Base-by-base conservation (phyloP, 2,113 vertebrate genomes). In the Callipepla californica region DNA sequence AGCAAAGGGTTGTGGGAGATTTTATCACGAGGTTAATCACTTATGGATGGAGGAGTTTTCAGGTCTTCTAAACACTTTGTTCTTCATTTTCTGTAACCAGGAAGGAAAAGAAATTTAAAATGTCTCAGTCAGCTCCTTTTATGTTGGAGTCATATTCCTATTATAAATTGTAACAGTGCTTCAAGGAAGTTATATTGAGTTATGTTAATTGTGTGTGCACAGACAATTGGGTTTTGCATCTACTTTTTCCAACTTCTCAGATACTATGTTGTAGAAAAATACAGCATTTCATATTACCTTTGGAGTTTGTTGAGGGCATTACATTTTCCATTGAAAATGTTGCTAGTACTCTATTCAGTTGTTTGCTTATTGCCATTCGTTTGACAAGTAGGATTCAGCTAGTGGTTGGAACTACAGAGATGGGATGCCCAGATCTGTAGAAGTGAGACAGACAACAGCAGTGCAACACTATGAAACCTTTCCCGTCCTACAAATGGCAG, bases 51-150 rank as follows among this genome's bases (percentile, higher is more conserved):
- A 73, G 55, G 38, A 80, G 4, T 50, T 93, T 92, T 87, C 78
- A 77, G 55, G 50, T 85, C 67, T 91, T 93, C 79, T 80, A 23
- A 23, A 62, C 36, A 85, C 63, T 69, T 87, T 50, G n/a, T 20
- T 62, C 68, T 55, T 86, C 6, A 12, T 68, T 86, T 92, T 92
- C 58, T 45, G 40, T 68, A 79, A 89, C 36, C n/a, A 58, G 25
- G 36, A 70, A 59, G 38, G 47, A 94, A 81, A 1, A 72, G 22
- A 28, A 92, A 86, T 86, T 86, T 17, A 58, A 61, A 79, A 83
- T 42, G 12, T 81, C 7, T 80, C 47, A 15, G 36, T 62, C 70
- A 84, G 30, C 25, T 78, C 61, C 25, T 66, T 70, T 38, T 59
- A 38, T 2, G 1, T 8, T 47, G 32, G 12, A 9, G 23, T 47